These are phyloP conservation scores for Eilema sororculum DNA, from an alignment of 2,888 invertebrate genomes.

Conservation along the genomic window DNA sequence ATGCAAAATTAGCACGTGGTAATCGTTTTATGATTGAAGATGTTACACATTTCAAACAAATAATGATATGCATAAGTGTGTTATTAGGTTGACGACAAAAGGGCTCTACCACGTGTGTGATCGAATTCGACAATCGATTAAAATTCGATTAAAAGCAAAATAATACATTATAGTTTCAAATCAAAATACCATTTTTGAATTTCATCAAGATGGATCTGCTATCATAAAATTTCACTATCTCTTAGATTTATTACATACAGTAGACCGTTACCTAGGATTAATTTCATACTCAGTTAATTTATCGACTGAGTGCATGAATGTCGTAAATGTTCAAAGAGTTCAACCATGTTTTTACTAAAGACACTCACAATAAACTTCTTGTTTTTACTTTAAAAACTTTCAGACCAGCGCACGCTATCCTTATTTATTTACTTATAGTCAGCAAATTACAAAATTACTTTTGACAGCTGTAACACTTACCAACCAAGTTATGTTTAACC, in stretches of 20 bases:
- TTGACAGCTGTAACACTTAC: neutral
- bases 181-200: neutral
- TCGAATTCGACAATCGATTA: neutral
- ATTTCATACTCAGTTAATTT: neutral
- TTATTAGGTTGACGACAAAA: neutral
- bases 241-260: neutral
- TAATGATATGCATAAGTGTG: neutral
- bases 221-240: neutral
- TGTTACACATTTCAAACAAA: neutral
- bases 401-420: neutral
- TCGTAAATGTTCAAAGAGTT: neutral
- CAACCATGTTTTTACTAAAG: neutral
- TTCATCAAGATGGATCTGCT: neutral
- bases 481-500: neutral
- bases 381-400: neutral
- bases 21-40: neutral
- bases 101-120: neutral
- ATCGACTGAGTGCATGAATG: neutral
- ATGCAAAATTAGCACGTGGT: neutral
- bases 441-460: neutral
- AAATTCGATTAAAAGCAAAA: neutral
- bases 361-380: neutral
- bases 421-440: slow-evolving; percentile 2
- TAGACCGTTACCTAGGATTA: neutral
- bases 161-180: neutral